Base-by-base conservation (phyloP, 2,797 vertebrate genomes). In the Caiman crocodilus region DNA sequence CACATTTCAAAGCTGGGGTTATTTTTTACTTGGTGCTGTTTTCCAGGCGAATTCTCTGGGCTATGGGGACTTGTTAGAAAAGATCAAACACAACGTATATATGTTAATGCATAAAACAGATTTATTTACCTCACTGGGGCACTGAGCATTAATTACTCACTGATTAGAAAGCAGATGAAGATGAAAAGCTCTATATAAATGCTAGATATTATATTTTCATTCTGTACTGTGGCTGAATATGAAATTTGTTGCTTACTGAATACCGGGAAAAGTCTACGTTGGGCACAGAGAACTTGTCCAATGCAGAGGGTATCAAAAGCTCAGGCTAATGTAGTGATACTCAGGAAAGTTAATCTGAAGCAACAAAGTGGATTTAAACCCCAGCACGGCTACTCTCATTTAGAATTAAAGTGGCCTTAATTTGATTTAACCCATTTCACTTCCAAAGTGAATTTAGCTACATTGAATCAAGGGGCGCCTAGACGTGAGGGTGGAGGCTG, bases 61-160 rank as follows among this genome's bases (percentile, higher is more conserved):
- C 96, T 94, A 75, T 10, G 4, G 96, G 95, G 96, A 96, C 96
- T 97, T 95, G 96, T 96, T 96, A 96, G 79, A 93, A 96, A 94
- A 96, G 96, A 97, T 97, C 96, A 97, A 97, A 97, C 95, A 93
- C 90, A 59, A 84, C 94, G 82, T 96, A 94, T 93, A 91, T 95
- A 96, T 95, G 92, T 96, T 95, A 96, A 97, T 97, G 96, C 96
- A 96, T 88, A 87, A 95, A 95, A 96, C 93, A 94, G 95, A 96
- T 89, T 94, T 83, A 93, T 95, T 96, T 96, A 96, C 95, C 94
- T 94, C 96, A 84, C 87, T 91, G 88, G 93, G 96, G 95, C 94
- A 95, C 2, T 95, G 94, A 96, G 92, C 91, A 96, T 95, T 97
- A 97, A 97, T 96, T 96, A 97, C 90, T 20, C 0, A 0, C 88